Conservation (phyloP, 1,140 invertebrate species). For the Sitophilus oryzae region DNA sequence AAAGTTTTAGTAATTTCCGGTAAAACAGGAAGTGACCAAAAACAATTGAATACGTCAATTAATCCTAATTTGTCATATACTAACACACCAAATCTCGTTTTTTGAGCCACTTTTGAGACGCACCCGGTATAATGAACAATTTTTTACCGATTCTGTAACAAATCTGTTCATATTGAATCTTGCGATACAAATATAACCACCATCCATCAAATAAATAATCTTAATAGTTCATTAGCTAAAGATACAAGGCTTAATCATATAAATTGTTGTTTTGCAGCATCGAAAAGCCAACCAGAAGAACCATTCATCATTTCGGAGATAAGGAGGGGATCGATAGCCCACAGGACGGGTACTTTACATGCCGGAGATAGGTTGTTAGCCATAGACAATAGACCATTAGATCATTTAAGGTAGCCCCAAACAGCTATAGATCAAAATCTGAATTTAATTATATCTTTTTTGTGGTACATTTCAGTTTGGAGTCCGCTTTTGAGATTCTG, state of each 20-base stretch:
- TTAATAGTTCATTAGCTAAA: background rate
- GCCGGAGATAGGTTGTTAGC: conserved; percentile 81
- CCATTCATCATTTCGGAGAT: conserved; percentile 77
- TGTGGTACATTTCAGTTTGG: conserved; percentile 40
- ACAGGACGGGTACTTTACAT: conserved; percentile 80
- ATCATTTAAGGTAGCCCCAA: conserved; percentile 50
- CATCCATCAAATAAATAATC: too few species aligned
- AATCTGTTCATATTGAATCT: too few species aligned
- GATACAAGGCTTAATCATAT: background rate
- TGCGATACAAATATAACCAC: too few species aligned
- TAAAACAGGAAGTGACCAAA: too few species aligned
- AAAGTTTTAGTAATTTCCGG: too few species aligned
- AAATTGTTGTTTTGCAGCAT: conserved; percentile 31
- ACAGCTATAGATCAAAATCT: background rate
- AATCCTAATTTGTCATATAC: too few species aligned
- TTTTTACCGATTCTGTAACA: too few species aligned
- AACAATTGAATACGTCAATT: too few species aligned
- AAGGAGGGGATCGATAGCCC: conserved; percentile 81
- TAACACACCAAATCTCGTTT: too few species aligned
- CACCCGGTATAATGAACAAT: too few species aligned
- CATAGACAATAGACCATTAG: conserved; percentile 78
- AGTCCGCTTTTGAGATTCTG: conserved; percentile 71
- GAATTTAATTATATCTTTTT: background rate
- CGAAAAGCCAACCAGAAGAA: conserved; percentile 50
- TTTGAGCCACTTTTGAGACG: too few species aligned